Percentiles rank a stretch among this genome's conserved stretches.
These are phyloP conservation scores for Melanchra persicariae DNA, from an alignment of 2,888 invertebrate species.

Conservation along the genomic window DNA sequence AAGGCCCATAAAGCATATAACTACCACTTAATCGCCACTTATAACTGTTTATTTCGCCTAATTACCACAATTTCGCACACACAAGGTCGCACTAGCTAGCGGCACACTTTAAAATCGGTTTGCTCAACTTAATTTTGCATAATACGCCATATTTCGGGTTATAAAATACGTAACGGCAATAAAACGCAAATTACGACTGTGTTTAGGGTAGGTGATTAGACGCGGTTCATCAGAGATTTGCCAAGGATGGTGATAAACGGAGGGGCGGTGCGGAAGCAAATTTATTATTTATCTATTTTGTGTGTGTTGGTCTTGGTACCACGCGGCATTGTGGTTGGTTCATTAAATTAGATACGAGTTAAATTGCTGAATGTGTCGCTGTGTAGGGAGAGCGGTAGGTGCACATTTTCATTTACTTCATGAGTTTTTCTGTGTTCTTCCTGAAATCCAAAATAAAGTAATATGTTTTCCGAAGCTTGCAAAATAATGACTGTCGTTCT, in stretches of 20 bases:
- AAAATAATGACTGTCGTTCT: not conserved
- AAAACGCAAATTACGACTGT: conserved; percentile 71
- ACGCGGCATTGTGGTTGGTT: conserved; percentile 16
- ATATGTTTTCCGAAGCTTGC: not conserved
- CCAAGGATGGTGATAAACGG: conserved; percentile 66
- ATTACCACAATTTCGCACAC: conserved; percentile 49
- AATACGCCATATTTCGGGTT: conserved; percentile 59
- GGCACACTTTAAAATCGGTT: conserved; percentile 61
- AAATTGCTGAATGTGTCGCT: conserved; percentile 34
- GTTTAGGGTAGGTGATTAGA: conserved; percentile 77
- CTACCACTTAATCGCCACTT: conserved; percentile 42
- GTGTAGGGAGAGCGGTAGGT: too few species aligned
- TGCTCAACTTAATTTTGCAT: conserved; percentile 64
- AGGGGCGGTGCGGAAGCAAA: conserved; percentile 72
- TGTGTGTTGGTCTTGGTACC: conserved; percentile 22
- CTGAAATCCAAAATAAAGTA: not conserved
- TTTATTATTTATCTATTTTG: conserved; percentile 61
- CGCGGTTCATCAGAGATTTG: conserved; percentile 79
- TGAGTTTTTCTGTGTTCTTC: not conserved
- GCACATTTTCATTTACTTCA: not conserved
- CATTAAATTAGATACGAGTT: conserved; percentile 50
- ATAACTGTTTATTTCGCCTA: conserved; percentile 43
- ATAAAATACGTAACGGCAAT: conserved; percentile 68
- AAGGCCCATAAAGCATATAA: conserved; percentile 32
- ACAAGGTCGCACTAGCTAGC: conserved; percentile 57